These are phyloP conservation scores for Caenorhabditis sp. DNA, from an alignment of 2,888 invertebrate genomes.

Conservation along the genomic window DNA sequence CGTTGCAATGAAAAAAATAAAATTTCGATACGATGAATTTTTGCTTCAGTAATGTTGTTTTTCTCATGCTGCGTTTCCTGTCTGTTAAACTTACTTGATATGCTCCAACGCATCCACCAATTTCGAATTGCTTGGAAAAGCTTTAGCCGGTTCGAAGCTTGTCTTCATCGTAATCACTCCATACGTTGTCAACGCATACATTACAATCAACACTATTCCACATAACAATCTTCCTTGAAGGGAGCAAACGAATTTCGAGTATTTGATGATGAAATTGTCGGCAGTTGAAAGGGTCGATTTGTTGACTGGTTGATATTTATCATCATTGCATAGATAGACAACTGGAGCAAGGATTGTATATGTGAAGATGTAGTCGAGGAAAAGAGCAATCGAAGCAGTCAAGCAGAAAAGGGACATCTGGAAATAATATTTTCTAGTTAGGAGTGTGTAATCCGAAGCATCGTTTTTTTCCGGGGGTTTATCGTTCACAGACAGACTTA, in stretches of 20 bases:
- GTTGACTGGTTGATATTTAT: slow-evolving; percentile 11
- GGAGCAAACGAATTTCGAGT: slow-evolving; percentile 47
- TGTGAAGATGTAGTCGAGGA: slow-evolving; percentile 68
- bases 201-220: slow-evolving; percentile 19
- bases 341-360: slow-evolving; percentile 62
- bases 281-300: slow-evolving; percentile 4
- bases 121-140: slow-evolving; percentile 66
- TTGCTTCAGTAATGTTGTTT: too few relatives aligned
- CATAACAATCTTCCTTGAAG: slow-evolving; percentile 40
- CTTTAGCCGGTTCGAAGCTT: slow-evolving; percentile 67
- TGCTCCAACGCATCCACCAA: slow-evolving; percentile 59
- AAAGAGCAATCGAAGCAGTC: slow-evolving; percentile 66
- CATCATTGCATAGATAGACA: slow-evolving; percentile 47
- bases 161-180: slow-evolving; percentile 46
- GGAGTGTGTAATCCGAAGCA: too few relatives aligned
- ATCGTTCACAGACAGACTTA: too few relatives aligned
- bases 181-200: slow-evolving; percentile 45
- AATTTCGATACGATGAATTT: too few relatives aligned
- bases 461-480: too few relatives aligned
- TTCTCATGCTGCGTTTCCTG: too few relatives aligned
- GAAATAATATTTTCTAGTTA: too few relatives aligned
- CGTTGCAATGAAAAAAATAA: too few relatives aligned
- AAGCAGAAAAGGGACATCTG: slow-evolving; percentile 69
- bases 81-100: slow-evolving; percentile 44
- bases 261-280: slow-evolving; percentile 25